phyloP scores from a whole-genome alignment of 2,888 invertebrate species.

The Drosophila aldrichi region DNA sequence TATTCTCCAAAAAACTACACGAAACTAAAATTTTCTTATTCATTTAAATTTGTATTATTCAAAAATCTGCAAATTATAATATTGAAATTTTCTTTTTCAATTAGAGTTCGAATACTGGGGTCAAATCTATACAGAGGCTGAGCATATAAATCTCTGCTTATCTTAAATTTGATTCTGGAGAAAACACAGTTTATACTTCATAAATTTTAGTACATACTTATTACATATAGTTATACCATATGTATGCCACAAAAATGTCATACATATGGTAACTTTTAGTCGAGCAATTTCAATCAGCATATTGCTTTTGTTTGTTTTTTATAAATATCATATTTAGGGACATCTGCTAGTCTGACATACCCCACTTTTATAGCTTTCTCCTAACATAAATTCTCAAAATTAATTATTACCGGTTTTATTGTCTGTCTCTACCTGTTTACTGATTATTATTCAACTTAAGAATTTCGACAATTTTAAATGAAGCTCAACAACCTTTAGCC shows the following conservation, averaged over 20 bases:
- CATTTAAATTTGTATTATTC: background rate
- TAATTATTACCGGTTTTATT: slow-evolving; percentile 4
- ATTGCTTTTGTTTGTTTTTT: background rate
- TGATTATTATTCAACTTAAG: slow-evolving; percentile 30
- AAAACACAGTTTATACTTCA: background rate
- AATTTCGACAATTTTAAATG: slow-evolving; percentile 29
- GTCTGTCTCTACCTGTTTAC: slow-evolving; percentile 26
- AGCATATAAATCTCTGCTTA: background rate
- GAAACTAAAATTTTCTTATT: background rate
- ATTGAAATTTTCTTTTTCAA: background rate
- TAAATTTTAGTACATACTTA: background rate
- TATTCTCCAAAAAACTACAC: background rate
- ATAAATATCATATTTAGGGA: background rate
- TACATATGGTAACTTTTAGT: background rate
- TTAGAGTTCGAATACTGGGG: background rate
- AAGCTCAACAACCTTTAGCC: slow-evolving; percentile 17
- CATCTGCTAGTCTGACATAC: too few species aligned
- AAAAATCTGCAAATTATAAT: background rate
- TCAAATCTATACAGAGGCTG: background rate
- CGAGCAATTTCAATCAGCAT: background rate
- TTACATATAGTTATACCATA: background rate
- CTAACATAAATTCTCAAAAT: background rate
- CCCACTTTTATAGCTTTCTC: slow-evolving; percentile 3
- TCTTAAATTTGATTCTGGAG: background rate
- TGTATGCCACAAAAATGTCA: too few species aligned